Evolutionary conservation across 2,113 vertebrate species (phyloP).

Genomic region (Aplodontia rufa): DNA sequence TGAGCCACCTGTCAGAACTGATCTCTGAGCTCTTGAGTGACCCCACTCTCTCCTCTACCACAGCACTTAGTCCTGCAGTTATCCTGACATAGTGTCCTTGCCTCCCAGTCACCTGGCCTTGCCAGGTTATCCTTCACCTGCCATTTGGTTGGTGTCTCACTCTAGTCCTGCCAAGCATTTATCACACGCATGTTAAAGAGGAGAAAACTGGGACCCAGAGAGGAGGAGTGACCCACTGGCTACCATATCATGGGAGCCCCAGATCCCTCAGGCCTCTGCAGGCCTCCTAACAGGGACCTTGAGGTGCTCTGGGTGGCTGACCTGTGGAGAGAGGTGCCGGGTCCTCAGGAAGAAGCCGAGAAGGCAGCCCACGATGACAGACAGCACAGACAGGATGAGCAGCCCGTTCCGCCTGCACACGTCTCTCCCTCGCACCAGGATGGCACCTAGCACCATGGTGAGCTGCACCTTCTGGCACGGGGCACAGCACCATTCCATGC

Average conservation of each 20-base stretch:
- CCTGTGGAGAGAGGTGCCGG: conserved; percentile 94
- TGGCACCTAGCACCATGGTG: conserved; percentile 89
- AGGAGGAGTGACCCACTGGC: background rate
- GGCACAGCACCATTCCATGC: conserved; percentile 77
- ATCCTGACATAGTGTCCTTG: background rate
- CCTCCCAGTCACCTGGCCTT: background rate
- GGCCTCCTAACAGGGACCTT: background rate
- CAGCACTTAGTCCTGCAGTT: fast-evolving
- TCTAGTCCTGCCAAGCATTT: background rate
- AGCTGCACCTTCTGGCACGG: conserved; percentile 61
- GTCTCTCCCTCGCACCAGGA: conserved; percentile 92
- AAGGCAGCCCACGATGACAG: conserved; percentile 96
- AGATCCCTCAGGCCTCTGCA: background rate
- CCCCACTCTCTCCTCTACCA: background rate
- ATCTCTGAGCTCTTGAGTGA: background rate
- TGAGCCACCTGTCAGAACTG: background rate
- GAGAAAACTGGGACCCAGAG: background rate
- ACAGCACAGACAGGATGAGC: conserved; percentile 96
- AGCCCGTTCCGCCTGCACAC: conserved; percentile 96
- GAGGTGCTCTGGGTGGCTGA: conserved; percentile 77
- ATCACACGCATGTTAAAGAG: background rate
- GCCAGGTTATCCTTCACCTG: background rate
- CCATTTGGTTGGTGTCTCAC: background rate
- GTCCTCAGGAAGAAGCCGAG: conserved; percentile 97
- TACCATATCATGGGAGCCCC: background rate